These are phyloP conservation scores for Dolichotis patagonum DNA, from an alignment of 2,113 vertebrate genomes.

Conservation along the genomic window DNA sequence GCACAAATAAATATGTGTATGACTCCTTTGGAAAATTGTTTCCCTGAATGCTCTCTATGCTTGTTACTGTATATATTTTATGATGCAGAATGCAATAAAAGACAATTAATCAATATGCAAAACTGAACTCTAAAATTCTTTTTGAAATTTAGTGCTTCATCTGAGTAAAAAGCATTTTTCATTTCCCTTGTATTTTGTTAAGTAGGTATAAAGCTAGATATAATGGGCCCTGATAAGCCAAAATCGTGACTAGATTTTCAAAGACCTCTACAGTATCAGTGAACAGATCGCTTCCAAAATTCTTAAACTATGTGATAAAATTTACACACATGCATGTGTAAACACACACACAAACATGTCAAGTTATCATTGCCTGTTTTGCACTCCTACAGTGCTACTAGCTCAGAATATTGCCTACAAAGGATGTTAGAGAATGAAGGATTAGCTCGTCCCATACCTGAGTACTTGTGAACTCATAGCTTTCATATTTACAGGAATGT, in stretches of 20 bases:
- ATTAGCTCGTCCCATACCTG: neutral
- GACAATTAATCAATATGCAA: slow-evolving; percentile 60
- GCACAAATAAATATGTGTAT: neutral
- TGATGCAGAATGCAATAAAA: neutral
- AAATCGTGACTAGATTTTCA: slow-evolving; percentile 36
- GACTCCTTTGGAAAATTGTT: slow-evolving; percentile 6
- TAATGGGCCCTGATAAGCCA: neutral
- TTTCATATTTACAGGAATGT: neutral
- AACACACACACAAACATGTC: neutral
- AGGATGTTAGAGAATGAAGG: neutral
- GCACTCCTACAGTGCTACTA: no score
- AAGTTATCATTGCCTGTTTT: neutral
- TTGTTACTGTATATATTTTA: slow-evolving; percentile 1
- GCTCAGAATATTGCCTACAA: neutral
- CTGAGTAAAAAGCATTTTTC: neutral
- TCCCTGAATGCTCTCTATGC: neutral
- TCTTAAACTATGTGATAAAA: neutral
- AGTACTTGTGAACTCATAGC: neutral
- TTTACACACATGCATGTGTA: neutral
- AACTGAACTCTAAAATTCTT: neutral
- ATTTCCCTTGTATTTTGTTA: slow-evolving; percentile 59
- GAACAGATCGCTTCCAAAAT: neutral
- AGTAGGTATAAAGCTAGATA: slow-evolving; percentile 4
- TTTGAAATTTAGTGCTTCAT: slow-evolving; percentile 30
- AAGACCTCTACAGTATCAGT: neutral